Evolutionary conservation across 2,797 vertebrate species (phyloP), one percentile per base, ranked within the genome.

Genomic region (Characodon lateralis): DNA sequence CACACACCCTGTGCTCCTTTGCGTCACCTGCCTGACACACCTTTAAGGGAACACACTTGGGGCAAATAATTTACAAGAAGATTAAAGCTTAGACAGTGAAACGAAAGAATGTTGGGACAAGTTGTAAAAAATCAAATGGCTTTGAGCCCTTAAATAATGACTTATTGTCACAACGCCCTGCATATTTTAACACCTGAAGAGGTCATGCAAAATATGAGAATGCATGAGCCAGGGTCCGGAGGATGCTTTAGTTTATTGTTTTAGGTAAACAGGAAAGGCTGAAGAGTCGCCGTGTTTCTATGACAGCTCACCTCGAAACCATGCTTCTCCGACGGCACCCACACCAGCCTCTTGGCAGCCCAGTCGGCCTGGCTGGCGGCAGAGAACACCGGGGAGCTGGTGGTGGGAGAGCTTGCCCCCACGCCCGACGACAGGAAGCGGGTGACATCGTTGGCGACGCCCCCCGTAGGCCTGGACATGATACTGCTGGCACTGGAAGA

Each of bases 251-350:
- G 24, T 22, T 18, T 41, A 68, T 48, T 51, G 70, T 41, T 46
- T 12, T 41, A 69, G 71, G 22, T 76, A 18, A 12, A 66, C 63
- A 46, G 68, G 14, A 79, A 66, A 73, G 24, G 7, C 26, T 9
- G 31, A 69, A 41, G 48, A 8, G 20, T 51, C 0, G 10, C 5
- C 6, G 0, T 22, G 59, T 76, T 74, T 28, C 68, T 31, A 26
- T 12, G 58, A 77, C 35, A 12, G 73, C 90, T 95, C 85, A 96
- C 96, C 96, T 98, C 97, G 56, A 98, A 98, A 56, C 97, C 97
- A 16, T 97, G 96, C 77, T 97, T 96, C 92, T 97, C 97, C 0
- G 97, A 98, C 0, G 97, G 97, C 85, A 98, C 97, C 97, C 97
- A 98, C 73, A 98, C 96, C 68, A 97, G 95, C 81, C 96, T 95